Conservation (phyloP, 1,140 invertebrate species). For the Euwallacea similis region DNA sequence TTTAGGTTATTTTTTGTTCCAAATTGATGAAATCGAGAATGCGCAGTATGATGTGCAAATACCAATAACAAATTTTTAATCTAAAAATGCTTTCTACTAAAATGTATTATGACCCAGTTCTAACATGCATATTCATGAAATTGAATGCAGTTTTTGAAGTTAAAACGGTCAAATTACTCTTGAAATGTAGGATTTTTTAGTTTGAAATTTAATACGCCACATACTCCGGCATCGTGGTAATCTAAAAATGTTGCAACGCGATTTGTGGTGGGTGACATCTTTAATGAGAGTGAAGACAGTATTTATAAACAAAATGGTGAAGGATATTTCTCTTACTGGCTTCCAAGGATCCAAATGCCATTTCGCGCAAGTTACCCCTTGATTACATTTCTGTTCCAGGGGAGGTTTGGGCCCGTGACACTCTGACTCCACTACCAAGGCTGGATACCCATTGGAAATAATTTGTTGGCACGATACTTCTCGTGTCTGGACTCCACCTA, state of each 20-base stretch:
- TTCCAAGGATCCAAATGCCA: constrained; percentile 87
- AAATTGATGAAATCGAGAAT: too few species aligned
- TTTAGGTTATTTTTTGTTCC: too few species aligned
- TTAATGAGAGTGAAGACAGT: too few species aligned
- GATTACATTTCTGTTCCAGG: constrained; percentile 73
- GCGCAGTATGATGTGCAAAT: neutral
- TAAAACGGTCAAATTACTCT: too few species aligned
- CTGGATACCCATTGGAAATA: constrained; percentile 63
- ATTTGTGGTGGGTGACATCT: too few species aligned
- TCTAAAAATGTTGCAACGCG: too few species aligned
- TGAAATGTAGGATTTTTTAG: neutral
- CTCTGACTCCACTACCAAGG: constrained; percentile 71
- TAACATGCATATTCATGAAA: too few species aligned
- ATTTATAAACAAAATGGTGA: neutral
- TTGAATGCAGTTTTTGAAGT: too few species aligned
- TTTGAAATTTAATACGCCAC: neutral
- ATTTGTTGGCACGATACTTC: constrained; percentile 79
- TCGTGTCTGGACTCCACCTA: constrained; percentile 64
- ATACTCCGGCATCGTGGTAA: too few species aligned
- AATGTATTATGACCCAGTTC: too few species aligned
- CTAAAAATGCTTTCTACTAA: too few species aligned
- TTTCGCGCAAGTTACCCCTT: constrained; percentile 73
- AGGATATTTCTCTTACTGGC: constrained; percentile 60
- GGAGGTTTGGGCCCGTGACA: constrained; percentile 76
- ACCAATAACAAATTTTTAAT: constrained; percentile 17